A percentile compares a stretch with the other conserved stretches of the same genome.
Conservation (phyloP, 2,113 vertebrate species). For the Nothobranchius furzeri region DNA sequence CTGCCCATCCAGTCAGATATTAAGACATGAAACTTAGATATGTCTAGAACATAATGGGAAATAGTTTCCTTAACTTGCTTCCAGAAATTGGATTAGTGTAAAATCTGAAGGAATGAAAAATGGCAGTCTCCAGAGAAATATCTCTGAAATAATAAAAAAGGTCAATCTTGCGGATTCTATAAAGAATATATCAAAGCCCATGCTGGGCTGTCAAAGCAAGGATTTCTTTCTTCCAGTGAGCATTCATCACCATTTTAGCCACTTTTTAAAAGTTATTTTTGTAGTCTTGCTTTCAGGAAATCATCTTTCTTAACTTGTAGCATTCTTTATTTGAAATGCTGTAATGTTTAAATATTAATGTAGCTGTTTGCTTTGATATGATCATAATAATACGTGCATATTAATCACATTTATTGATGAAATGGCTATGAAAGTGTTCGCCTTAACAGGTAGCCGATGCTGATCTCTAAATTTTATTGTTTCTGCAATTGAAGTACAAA, state of each 20-base stretch:
- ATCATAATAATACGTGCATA: background rate
- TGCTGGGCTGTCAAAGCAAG: conserved; percentile 49
- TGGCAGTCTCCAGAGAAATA: conserved; percentile 35
- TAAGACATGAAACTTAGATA: background rate
- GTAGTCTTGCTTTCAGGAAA: background rate
- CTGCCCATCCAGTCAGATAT: background rate
- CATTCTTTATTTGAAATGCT: conserved; percentile 2
- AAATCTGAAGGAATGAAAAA: conserved; percentile 32
- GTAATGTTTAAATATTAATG: background rate
- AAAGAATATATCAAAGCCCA: conserved; percentile 40
- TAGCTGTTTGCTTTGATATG: background rate
- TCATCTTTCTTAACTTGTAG: background rate
- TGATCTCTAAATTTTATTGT: conserved; percentile 1
- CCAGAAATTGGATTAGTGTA: conserved; percentile 41
- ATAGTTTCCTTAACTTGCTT: background rate
- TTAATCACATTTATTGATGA: background rate
- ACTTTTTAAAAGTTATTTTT: conserved; percentile 4
- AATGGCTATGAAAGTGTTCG: background rate
- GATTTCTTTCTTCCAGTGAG: conserved; percentile 28
- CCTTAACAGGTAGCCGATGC: background rate
- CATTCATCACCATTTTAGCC: conserved; percentile 3
- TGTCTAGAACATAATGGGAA: background rate
- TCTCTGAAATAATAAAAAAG: conserved; percentile 33
- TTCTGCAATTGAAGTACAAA: too few species aligned
- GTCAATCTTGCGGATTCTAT: conserved; percentile 35